These are phyloP conservation scores for Maconellicoccus hirsutus DNA, from an alignment of 1,140 invertebrate genomes.

Conservation along the genomic window DNA sequence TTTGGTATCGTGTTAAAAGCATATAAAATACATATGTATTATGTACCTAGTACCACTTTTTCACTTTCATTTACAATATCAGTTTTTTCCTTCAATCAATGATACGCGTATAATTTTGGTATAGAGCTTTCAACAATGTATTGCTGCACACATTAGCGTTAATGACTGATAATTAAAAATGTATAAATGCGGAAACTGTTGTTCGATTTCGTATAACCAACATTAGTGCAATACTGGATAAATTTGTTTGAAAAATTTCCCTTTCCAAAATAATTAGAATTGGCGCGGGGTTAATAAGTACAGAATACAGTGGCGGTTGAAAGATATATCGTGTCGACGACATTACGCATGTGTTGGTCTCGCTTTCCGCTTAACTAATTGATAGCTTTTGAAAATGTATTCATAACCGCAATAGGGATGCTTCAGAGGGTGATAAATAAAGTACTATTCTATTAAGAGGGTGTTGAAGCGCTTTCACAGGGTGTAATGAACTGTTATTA, in stretches of 20 bases:
- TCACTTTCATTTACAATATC: no score
- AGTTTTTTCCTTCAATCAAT: no score
- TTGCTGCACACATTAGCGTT: no score
- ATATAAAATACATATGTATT: no score
- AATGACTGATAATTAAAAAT: background rate
- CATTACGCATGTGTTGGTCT: slow-evolving; percentile 21
- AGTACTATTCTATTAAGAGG: slow-evolving; percentile 22
- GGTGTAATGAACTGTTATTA: slow-evolving; percentile 21
- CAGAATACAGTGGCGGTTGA: background rate
- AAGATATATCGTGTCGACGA: slow-evolving; percentile 20
- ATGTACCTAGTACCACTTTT: no score
- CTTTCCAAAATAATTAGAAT: background rate
- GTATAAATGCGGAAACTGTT: background rate
- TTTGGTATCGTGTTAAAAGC: no score
- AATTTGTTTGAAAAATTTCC: background rate
- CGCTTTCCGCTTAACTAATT: slow-evolving; percentile 20
- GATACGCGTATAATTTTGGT: no score
- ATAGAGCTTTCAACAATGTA: no score
- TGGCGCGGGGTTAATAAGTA: background rate
- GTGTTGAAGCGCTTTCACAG: slow-evolving; percentile 21
- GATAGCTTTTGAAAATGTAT: slow-evolving; percentile 21
- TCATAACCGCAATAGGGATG: slow-evolving; percentile 21
- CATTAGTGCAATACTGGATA: background rate
- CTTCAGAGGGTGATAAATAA: slow-evolving; percentile 22
- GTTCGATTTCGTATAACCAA: background rate